A percentile compares a stretch with the other conserved stretches of the same genome.
Evolutionary conservation across 2,113 vertebrate genomes (phyloP).

Genomic region (Sturnira hondurensis): DNA sequence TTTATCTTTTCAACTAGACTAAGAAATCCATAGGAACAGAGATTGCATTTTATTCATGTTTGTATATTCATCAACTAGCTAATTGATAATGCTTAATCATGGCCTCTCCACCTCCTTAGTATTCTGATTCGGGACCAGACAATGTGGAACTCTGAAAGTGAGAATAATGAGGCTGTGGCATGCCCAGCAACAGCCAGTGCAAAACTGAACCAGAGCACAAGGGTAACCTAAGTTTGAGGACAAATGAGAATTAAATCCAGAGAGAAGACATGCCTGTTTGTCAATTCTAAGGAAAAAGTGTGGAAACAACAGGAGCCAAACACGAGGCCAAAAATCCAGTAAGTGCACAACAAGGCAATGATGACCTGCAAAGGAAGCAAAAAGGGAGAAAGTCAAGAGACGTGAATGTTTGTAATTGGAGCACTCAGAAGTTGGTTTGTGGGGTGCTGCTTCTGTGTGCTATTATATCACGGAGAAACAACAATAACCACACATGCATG

Average conservation of each 20-base stretch:
- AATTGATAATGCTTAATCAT: not conserved
- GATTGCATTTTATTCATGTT: not conserved
- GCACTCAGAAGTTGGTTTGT: no score
- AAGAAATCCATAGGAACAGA: not conserved
- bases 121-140: not conserved
- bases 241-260: not conserved
- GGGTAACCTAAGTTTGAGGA: not conserved
- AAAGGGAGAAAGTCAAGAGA: not conserved
- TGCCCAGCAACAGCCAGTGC: not conserved
- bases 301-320: not conserved
- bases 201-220: not conserved
- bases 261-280: not conserved
- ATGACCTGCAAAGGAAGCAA: no score
- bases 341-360: not conserved
- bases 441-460: not conserved
- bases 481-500: rapidly evolving
- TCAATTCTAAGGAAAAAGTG: not conserved
- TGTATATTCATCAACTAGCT: not conserved
- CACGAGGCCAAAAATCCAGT: not conserved
- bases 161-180: not conserved
- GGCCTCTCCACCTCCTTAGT: not conserved
- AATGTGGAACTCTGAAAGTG: not conserved
- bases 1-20: not conserved
- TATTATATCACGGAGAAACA: not conserved
- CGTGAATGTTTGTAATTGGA: not conserved